phyloP scores from a whole-genome alignment of 2,113 vertebrate species.

The Austrofundulus limnaeus region DNA sequence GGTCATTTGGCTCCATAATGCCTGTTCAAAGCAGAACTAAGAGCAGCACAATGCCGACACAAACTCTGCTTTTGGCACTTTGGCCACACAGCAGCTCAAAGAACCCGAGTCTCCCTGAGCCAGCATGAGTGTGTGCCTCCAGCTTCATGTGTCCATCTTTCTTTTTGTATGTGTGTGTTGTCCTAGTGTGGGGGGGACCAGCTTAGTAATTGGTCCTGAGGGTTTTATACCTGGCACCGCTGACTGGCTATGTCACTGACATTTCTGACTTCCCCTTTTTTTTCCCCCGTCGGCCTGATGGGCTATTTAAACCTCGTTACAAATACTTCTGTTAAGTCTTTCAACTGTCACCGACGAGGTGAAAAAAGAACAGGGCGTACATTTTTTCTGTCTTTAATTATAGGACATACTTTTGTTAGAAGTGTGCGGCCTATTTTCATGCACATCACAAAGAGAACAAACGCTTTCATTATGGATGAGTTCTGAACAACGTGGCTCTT shows the following conservation, averaged over 20 bases:
- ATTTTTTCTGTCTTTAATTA: slow-evolving; percentile 50
- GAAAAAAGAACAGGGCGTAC: not conserved
- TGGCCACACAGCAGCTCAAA: slow-evolving; percentile 38
- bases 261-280: slow-evolving; percentile 1
- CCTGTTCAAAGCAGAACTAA: slow-evolving; percentile 51
- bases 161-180: slow-evolving; percentile 19
- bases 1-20: slow-evolving; percentile 58
- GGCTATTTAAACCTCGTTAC: slow-evolving; percentile 60
- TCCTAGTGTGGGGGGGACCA: slow-evolving; percentile 30
- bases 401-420: slow-evolving; percentile 48
- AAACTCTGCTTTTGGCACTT: slow-evolving; percentile 35
- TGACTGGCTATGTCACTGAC: slow-evolving; percentile 32
- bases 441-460: slow-evolving; percentile 68
- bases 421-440: slow-evolving; percentile 45
- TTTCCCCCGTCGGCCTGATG: slow-evolving; percentile 13
- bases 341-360: slow-evolving; percentile 27
- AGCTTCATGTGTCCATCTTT: slow-evolving; percentile 5
- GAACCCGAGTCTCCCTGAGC: slow-evolving; percentile 24
- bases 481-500: slow-evolving; percentile 59
- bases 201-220: slow-evolving; percentile 66
- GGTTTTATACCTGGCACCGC: slow-evolving; percentile 59
- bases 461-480: slow-evolving; percentile 54
- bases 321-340: slow-evolving; percentile 35
- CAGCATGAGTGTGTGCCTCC: slow-evolving; percentile 19
- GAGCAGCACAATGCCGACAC: slow-evolving; percentile 33